Evolutionary conservation across 2,888 invertebrate genomes (phyloP), one percentile per base, ranked within the genome.

Genomic region (Argynnis bischoffii): DNA sequence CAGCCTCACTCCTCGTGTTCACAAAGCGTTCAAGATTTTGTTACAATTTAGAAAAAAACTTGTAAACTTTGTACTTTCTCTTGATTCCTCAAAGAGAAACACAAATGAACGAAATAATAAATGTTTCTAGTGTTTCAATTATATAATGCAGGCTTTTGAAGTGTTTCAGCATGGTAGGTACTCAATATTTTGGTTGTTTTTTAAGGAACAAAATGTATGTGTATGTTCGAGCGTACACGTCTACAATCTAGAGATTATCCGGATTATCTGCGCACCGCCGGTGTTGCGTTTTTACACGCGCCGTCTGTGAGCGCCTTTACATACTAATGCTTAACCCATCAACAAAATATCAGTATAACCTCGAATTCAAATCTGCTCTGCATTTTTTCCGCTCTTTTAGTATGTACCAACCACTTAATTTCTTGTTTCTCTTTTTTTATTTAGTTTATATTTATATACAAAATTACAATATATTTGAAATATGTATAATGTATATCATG

Each of bases 221-320:
- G 59, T 59, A 54, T 48, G 35, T 18, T 55, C 14, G 18, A 48
- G 55, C 55, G 16, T 14, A 35, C 59, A 47, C 60, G 54, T 59
- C 47, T n/a, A n/a, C n/a, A n/a, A n/a, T 60, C 60, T 35, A 15
- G 26, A 59, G 67, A 64, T 68, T 14, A 68, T 68, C 68, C 60
- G 64, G 67, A 68, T 68, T 55, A 68, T 67, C 67, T 21, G 66
- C 48, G 54, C 54, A 41, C 21, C 41, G 64, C 35, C 35, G 47
- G 11, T 53, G 59, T 55, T 41, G 54, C 67, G 54, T 46, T 59
- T 57, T 68, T 21, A 48, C 64, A 64, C 53, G 57, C 47, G 63
- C 53, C 21, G 67, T 54, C 64, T 59, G 57, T 21, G 59, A 68
- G 54, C 64, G 68, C 50, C 68, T 68, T 64, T 68, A 68, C 59